Base-by-base conservation (phyloP, 92 coral and sea anemone species). In the Zoanthus solanderi region DNA sequence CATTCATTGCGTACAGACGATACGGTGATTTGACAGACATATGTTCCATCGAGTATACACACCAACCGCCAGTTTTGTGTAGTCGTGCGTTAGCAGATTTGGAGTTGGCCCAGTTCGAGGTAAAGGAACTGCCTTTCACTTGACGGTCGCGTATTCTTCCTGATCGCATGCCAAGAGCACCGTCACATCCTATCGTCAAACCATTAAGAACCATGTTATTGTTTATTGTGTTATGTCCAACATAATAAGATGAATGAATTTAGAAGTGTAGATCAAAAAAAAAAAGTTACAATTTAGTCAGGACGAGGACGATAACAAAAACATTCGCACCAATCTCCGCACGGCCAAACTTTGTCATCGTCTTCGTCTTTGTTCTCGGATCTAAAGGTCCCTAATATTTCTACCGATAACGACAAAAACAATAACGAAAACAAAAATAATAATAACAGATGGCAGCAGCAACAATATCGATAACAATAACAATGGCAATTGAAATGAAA, bases 11-110 rank as follows among this genome's bases (percentile, higher is more conserved):
- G 58, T 87, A 69, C 83, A 83, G 85, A 9, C 47, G 29, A 7
- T 23, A 30, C 6, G 56, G 82, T 29, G 82, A 31, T 10, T 30
- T 7, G 30, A 30, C 54, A 13, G 53, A 73, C 4, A 48, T 50
- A 29, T 83, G 91, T 2, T 57, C 71, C 77, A 92, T 74, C 45
- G 50, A 83, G 12, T 92, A 84, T 53, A 91, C 94, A 69, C 98
- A 94, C 98, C 98, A 94, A 53, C 91, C 95, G 4, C 98, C 98
- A 60, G 78, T 63, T 50, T 52, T 86, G 77, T 94, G 65, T n/a
- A 94, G 87, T 18, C 98, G 88, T 16, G 91, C 98, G 31, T 91
- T 73, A 14, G 57, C 15, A 10, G 92, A 89, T 69, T 69, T 89
- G 71, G 83, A 76, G 42, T 89, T 82, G 31, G 66, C 30, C 23